A percentile compares a stretch with the other conserved stretches of the same genome.
These are phyloP conservation scores for Hesperia comma DNA, from an alignment of 2,888 invertebrate genomes.

Conservation along the genomic window DNA sequence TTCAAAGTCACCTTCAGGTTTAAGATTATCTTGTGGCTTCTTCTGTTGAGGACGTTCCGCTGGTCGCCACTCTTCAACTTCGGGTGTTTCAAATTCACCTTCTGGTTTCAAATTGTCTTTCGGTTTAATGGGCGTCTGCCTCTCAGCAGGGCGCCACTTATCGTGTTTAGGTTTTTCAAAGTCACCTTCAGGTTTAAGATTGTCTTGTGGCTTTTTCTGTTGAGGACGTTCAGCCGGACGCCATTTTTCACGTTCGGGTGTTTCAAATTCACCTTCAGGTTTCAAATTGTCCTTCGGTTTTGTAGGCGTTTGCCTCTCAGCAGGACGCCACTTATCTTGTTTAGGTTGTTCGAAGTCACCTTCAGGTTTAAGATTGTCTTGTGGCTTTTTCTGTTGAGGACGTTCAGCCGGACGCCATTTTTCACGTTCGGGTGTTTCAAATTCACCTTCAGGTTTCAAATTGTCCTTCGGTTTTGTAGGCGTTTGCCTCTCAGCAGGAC, in stretches of 20 bases:
- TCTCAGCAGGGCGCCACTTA: too few relatives aligned
- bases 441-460: conserved; percentile 80
- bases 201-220: too few relatives aligned
- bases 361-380: too few relatives aligned
- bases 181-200: too few relatives aligned
- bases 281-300: conserved; percentile 84
- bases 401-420: too few relatives aligned
- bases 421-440: too few relatives aligned
- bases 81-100: conserved; percentile 67
- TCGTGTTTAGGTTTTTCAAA: too few relatives aligned
- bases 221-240: too few relatives aligned
- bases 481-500: conserved; percentile 52
- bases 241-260: too few relatives aligned
- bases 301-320: conserved; percentile 45
- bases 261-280: too few relatives aligned
- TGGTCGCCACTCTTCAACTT: conserved; percentile 56
- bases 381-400: too few relatives aligned
- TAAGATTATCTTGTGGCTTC: conserved; percentile 82
- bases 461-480: conserved; percentile 73
- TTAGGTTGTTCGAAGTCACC: conserved; percentile 70
- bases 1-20: conserved; percentile 82
- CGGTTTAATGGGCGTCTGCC: too few relatives aligned
- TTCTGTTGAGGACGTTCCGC: conserved; percentile 79
- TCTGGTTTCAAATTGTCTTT: conserved; percentile 86
- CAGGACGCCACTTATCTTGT: conserved; percentile 44